These are phyloP conservation scores for Congeria kusceri DNA, from an alignment of 2,888 invertebrate genomes.

Conservation along the genomic window DNA sequence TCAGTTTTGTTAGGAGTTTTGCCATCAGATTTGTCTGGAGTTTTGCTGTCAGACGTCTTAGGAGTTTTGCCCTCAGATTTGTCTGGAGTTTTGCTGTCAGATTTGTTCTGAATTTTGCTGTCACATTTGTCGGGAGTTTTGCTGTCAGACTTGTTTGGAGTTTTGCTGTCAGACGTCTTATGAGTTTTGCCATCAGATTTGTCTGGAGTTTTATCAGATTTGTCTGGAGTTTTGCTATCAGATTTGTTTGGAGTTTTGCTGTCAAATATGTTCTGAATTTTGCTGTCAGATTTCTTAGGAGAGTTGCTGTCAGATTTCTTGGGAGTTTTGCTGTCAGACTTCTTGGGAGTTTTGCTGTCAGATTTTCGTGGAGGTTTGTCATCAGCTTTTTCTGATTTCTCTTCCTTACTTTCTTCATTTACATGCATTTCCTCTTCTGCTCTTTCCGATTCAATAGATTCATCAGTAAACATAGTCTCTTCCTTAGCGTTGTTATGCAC, in stretches of 20 bases:
- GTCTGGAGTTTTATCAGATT: neutral
- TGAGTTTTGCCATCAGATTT: conserved; percentile 10
- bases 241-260: neutral
- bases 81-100: conserved; percentile 1
- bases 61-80: neutral
- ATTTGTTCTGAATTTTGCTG: neutral
- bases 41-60: neutral
- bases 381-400: neutral
- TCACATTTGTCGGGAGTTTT: conserved; percentile 14
- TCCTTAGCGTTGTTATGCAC: conserved; percentile 1
- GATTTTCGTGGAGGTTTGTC: too few relatives aligned
- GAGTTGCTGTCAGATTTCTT: neutral
- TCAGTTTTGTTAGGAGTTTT: conserved; percentile 17
- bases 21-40: neutral
- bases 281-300: neutral
- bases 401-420: neutral
- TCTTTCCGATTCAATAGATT: neutral
- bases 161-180: neutral
- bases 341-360: neutral
- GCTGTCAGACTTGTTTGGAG: conserved; percentile 17
- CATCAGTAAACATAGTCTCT: conserved; percentile 44
- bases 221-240: conserved; percentile 1
- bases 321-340: neutral
- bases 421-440: neutral
- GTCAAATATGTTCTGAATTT: neutral